Conservation (phyloP, 2,113 vertebrate species). For the Sarotherodon lohbergeri region DNA sequence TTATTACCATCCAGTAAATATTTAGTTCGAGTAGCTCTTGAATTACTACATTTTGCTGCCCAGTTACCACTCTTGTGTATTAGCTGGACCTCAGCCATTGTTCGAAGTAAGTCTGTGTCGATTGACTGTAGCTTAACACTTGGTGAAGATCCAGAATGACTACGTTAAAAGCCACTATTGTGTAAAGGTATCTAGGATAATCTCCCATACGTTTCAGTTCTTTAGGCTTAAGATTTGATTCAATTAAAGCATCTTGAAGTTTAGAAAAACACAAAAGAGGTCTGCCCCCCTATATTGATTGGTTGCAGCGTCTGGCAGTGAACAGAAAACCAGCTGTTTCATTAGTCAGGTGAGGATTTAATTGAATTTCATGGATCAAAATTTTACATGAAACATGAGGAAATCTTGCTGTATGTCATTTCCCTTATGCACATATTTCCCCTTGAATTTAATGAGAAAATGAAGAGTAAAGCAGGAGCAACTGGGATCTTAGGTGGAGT, state of each 20-base stretch:
- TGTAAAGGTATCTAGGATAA: background rate
- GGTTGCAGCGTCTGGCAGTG: background rate
- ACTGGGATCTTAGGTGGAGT: slow-evolving; percentile 46
- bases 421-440: background rate
- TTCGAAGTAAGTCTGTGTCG: background rate
- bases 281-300: background rate
- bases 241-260: background rate
- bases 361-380: background rate
- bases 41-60: slow-evolving; percentile 33
- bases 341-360: background rate
- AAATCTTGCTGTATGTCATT: background rate
- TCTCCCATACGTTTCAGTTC: background rate
- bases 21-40: slow-evolving; percentile 28
- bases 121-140: background rate
- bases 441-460: background rate
- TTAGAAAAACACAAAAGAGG: background rate
- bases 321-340: background rate
- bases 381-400: background rate
- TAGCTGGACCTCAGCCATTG: slow-evolving; percentile 37
- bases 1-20: slow-evolving; percentile 56
- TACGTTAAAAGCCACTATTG: background rate
- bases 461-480: background rate
- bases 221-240: background rate
- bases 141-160: background rate
- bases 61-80: slow-evolving; percentile 36